phyloP scores from a whole-genome alignment of 2,797 vertebrate species.

The Scarus forsteni region DNA sequence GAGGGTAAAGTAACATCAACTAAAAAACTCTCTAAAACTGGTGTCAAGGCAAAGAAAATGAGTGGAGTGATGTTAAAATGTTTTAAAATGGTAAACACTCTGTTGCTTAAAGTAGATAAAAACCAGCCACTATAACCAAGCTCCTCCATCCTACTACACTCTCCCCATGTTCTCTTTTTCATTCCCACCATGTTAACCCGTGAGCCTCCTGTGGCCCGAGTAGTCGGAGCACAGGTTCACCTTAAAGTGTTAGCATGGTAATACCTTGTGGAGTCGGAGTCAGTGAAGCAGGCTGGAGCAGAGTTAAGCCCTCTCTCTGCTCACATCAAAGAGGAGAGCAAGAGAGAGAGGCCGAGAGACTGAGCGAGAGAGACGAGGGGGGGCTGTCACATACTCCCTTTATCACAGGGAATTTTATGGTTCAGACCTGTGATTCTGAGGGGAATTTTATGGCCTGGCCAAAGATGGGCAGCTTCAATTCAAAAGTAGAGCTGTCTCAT shows the following conservation, averaged over 20 bases:
- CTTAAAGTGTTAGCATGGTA: conserved; percentile 75
- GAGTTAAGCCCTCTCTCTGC: conserved; percentile 67
- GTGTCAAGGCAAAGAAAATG: no score
- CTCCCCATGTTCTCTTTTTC: conserved; percentile 1
- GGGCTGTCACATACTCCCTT: conserved; percentile 73
- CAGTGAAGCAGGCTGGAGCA: conserved; percentile 65
- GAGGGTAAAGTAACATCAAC: no score
- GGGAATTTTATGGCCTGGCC: conserved; percentile 73
- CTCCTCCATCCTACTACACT: conserved; percentile 34
- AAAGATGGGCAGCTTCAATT: conserved; percentile 72
- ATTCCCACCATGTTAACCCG: conserved; percentile 32
- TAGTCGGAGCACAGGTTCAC: conserved; percentile 50
- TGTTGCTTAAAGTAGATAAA: no score
- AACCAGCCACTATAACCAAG: not conserved
- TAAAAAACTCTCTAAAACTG: no score
- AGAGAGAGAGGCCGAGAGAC: conserved; percentile 21
- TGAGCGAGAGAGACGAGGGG: conserved; percentile 24
- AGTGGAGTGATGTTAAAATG: no score
- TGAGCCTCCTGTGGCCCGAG: conserved; percentile 49
- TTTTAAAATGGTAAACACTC: no score
- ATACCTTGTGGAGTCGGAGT: conserved; percentile 68
- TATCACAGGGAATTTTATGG: conserved; percentile 76
- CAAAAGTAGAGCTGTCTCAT: conserved; percentile 69
- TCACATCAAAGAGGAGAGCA: conserved; percentile 74
- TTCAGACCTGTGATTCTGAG: conserved; percentile 75